Evolutionary conservation across 1,140 invertebrate genomes (phyloP), one percentile per base, ranked within the genome.

Genomic region (Berghia stephanieae): DNA sequence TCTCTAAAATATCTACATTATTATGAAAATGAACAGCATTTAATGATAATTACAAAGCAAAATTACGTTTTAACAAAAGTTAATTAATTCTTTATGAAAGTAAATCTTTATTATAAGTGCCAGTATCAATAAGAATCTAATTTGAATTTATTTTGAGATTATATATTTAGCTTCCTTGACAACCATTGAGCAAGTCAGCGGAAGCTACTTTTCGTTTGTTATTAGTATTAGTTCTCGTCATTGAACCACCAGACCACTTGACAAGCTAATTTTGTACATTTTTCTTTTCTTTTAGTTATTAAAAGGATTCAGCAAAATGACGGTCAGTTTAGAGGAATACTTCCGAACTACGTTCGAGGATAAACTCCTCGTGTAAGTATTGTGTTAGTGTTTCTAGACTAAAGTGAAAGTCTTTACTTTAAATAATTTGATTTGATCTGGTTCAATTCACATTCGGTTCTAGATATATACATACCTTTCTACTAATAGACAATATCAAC

Each of bases 321-420:
- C 86, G 16, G 82, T 89, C 46, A 88, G 84, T 75, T 81, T 90
- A 66, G 88, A 89, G 83, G 88, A 90, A 82, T 90, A 89, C 79
- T 90, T 89, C 71, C 78, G 84, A 69, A 88, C 87, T 46, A 88
- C 87, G 31, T 89, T 89, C 78, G 88, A 90, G 83, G 88, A 89
- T 71, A 89, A 89, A 71, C 88, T 90, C 78, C 83, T 89, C 77
- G 86, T 90, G 89, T 90, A 86, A 86, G 86, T 86, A 63, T n/a
- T n/a, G n/a, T n/a, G n/a, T n/a, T 74, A 63, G n/a, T n/a, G n/a
- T n/a, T n/a, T n/a, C n/a, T n/a, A n/a, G n/a, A n/a, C 36, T 36
- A 60, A 60, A 49, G 60, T 16, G 27, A n/a, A n/a, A n/a, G n/a
- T n/a, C n/a, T 63, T 8, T 63, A 63, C 57, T 10, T 63, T 63